Conservation (phyloP, 2,113 vertebrate genomes). For the Grammomys surdaster region DNA sequence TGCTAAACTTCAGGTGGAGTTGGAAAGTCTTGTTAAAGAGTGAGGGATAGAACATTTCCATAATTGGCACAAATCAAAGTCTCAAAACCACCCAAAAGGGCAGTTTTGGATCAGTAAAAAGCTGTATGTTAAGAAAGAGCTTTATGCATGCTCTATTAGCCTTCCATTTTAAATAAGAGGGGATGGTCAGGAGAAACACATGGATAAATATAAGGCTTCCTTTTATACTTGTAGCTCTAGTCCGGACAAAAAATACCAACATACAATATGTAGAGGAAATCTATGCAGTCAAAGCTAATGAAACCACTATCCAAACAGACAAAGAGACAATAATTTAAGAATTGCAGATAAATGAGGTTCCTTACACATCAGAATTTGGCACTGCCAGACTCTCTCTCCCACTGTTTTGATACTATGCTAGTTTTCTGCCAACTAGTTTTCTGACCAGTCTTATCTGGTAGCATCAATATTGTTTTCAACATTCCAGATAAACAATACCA, state of each 20-base stretch:
- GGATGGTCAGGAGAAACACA: background rate
- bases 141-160: background rate
- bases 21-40: too few relatives aligned
- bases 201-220: background rate
- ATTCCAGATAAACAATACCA: background rate
- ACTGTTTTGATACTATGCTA: background rate
- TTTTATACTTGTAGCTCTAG: background rate
- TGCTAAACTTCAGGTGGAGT: too few relatives aligned
- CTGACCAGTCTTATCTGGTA: too few relatives aligned
- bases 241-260: background rate
- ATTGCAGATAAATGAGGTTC: background rate
- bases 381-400: background rate
- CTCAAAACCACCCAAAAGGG: background rate
- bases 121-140: background rate
- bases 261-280: background rate
- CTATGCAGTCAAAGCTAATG: background rate
- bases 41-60: background rate
- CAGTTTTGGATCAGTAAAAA: background rate
- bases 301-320: background rate
- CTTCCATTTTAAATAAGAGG: background rate
- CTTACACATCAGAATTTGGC: too few relatives aligned
- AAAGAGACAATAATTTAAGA: background rate
- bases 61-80: background rate
- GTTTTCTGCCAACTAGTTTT: background rate
- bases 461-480: background rate